Percentiles rank a stretch among this genome's conserved stretches.
These are phyloP conservation scores for Vicugna pacos DNA, from an alignment of 2,113 vertebrate species.

Conservation along the genomic window DNA sequence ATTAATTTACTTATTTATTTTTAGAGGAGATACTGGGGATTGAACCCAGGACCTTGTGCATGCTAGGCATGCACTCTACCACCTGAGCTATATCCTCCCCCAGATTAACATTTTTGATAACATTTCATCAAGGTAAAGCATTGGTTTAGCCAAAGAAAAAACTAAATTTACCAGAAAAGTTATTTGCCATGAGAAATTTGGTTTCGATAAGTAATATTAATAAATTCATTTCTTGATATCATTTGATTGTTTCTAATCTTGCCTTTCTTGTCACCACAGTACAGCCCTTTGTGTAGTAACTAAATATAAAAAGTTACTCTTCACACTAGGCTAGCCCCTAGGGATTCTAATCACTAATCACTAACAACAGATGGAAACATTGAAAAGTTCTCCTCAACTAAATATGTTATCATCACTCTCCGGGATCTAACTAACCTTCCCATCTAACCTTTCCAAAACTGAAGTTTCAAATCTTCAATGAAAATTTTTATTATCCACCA, in stretches of 20 bases:
- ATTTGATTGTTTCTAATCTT: constrained; percentile 56
- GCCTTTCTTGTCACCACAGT: constrained; percentile 33
- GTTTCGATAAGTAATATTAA: constrained; percentile 56
- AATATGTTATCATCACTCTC: constrained; percentile 70
- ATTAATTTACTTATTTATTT: no score
- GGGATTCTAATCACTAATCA: constrained; percentile 72
- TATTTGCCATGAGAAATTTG: constrained; percentile 38
- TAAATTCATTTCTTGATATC: not conserved
- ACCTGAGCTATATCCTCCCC: no score
- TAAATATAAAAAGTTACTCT: constrained; percentile 66
- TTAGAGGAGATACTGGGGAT: no score
- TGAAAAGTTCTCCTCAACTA: constrained; percentile 55
- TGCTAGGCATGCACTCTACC: no score
- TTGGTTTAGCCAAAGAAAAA: constrained; percentile 6
- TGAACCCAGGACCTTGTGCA: no score
- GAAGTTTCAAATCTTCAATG: constrained; percentile 45
- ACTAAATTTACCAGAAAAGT: constrained; percentile 59
- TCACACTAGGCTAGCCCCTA: constrained; percentile 36
- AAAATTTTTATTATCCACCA: constrained; percentile 56
- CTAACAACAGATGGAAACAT: constrained; percentile 73
- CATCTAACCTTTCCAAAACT: constrained; percentile 37
- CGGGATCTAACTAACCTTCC: constrained; percentile 14
- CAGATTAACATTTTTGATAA: not conserved
- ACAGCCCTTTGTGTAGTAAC: constrained; percentile 26
- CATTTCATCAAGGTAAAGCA: constrained; percentile 65